These are phyloP conservation scores for Elgaria multicarinata DNA, from an alignment of 2,113 vertebrate species.

Conservation along the genomic window DNA sequence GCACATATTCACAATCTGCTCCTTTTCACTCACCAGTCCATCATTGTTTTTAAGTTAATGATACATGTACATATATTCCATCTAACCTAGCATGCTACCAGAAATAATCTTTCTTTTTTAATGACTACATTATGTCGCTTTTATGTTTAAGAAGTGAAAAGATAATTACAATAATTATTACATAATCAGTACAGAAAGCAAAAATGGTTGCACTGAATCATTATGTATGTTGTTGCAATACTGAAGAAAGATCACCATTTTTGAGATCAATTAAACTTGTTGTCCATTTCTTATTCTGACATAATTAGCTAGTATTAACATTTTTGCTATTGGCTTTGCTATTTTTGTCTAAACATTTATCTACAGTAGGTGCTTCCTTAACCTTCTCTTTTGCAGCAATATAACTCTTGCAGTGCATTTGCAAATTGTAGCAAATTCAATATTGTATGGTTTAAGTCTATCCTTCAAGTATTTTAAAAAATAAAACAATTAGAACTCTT, in stretches of 20 bases:
- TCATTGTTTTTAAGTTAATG: background rate
- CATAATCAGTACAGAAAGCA: background rate
- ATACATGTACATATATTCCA: background rate
- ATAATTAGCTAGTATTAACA: background rate
- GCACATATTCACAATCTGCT: background rate
- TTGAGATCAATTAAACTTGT: constrained; percentile 3
- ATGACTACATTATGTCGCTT: background rate
- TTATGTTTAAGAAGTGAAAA: constrained; percentile 8
- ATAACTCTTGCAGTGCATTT: background rate
- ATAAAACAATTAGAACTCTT: background rate
- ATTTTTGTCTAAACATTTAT: background rate
- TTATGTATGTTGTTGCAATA: constrained; percentile 1
- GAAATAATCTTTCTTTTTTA: background rate
- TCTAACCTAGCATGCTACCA: background rate
- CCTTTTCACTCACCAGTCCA: background rate
- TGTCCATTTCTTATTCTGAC: background rate
- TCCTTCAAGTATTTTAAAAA: background rate
- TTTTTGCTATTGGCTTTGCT: background rate
- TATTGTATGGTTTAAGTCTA: background rate
- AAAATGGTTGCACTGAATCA: background rate
- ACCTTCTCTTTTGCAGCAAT: background rate
- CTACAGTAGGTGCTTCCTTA: background rate
- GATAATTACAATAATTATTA: constrained; percentile 12
- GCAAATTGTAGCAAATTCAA: background rate
- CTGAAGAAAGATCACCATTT: background rate